These are phyloP conservation scores for Apocrypta bakeri DNA, from an alignment of 1,140 invertebrate genomes.

Conservation along the genomic window DNA sequence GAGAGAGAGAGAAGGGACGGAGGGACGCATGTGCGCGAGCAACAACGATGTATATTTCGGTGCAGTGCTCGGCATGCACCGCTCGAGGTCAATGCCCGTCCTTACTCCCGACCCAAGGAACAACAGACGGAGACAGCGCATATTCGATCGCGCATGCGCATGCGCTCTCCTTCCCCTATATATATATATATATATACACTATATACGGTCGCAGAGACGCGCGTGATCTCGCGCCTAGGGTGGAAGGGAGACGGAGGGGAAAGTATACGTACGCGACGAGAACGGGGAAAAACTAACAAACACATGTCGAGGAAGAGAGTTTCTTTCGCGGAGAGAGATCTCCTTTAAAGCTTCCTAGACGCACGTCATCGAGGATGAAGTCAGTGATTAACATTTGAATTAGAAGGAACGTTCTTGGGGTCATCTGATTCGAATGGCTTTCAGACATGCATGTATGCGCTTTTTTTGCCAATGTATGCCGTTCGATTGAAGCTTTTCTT, in stretches of 20 bases:
- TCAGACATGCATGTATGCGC: not conserved
- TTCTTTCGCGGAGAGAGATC: constrained; percentile 23
- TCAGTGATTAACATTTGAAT: constrained; percentile 49
- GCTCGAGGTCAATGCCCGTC: constrained; percentile 74
- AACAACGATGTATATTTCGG: constrained; percentile 71
- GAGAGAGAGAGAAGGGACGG: constrained; percentile 7
- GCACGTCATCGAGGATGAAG: constrained; percentile 17
- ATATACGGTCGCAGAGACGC: too few relatives aligned
- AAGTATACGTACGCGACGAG: not conserved
- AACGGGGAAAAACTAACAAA: constrained; percentile 26
- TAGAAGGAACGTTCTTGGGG: not conserved
- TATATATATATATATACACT: too few relatives aligned
- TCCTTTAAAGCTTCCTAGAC: constrained; percentile 35
- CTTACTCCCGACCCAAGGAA: constrained; percentile 73
- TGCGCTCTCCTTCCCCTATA: not conserved
- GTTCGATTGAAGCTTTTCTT: too few relatives aligned
- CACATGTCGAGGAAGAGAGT: not conserved
- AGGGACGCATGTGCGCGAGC: constrained; percentile 67
- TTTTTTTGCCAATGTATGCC: not conserved
- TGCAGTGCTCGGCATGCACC: constrained; percentile 70
- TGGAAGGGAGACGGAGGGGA: too few relatives aligned
- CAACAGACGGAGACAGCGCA: constrained; percentile 51
- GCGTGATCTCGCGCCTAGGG: too few relatives aligned
- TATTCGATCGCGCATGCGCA: not conserved
- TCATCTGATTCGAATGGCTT: not conserved